Base-by-base conservation (phyloP, 2,888 invertebrate species). In the Agonopterix heracliana region DNA sequence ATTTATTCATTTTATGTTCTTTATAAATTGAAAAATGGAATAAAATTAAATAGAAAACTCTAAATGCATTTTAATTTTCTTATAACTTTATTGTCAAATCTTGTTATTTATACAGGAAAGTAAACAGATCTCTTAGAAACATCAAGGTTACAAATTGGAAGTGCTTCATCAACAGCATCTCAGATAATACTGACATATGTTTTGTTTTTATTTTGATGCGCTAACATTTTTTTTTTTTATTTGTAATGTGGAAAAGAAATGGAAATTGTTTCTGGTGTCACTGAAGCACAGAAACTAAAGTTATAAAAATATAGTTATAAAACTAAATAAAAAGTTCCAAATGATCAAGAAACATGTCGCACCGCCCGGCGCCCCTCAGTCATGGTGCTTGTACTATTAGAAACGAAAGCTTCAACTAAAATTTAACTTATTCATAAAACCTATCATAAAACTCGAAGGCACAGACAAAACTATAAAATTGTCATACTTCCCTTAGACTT, bases 11-110 rank as follows among this genome's bases (percentile, higher is more conserved):
- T 26, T 26, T 26, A 5, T 26, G 14, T 14, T 14, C 14, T 14
- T 14, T 14, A 14, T 26, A 17, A 17, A 17, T 26, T 5, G 26
- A 26, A 26, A 26, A 26, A 5, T 17, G 17, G 5, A 26, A 26
- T 26, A 26, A 26, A 26, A 26, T 26, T 5, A 26, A 26, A 26
- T 26, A 26, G 26, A 7, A 26, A 26, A 26, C 7, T 26, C 26
- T 26, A 54, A 62, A 56, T 57, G 44, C 34, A 44, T 50, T 51
- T 59, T 59, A 55, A 64, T 69, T 79, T 72, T 68, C 64, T 69
- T 71, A 69, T 68, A 68, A 75, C 71, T 85, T 83, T 84, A 85
- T 81, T 84, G 80, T 80, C 81, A 80, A 81, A 76, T 68, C 64
- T 67, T 61, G 67, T 72, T 75, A 71, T 65, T 26, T 66, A 70